A percentile compares a stretch with the other conserved stretches of the same genome.
Evolutionary conservation across 2,113 vertebrate genomes (phyloP).

Genomic region (Salvelinus alpinus): DNA sequence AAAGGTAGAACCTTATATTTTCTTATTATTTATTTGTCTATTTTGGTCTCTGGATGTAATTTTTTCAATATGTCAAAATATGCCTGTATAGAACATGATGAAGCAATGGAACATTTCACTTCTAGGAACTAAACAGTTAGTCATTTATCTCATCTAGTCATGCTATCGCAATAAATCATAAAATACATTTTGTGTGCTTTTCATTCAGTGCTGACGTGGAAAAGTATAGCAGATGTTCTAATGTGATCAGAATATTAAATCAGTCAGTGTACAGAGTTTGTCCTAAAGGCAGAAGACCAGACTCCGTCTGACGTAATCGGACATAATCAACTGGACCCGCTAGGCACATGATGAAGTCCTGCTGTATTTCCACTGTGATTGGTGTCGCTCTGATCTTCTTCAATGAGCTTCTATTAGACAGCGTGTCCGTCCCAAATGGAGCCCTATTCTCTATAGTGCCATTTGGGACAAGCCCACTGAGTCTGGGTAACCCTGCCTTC

Average conservation of each 20-base stretch:
- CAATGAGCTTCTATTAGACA: not conserved
- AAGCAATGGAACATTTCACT: not conserved
- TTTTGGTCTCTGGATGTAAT: not conserved
- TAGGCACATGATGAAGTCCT: not conserved
- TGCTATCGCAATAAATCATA: not conserved
- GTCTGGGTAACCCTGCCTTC: not conserved
- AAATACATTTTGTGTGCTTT: not conserved
- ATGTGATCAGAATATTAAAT: not conserved
- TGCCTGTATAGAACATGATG: not conserved
- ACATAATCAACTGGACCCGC: conserved; percentile 44
- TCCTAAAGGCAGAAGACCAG: conserved; percentile 18
- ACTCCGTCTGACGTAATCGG: conserved; percentile 47
- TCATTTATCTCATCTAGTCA: not conserved
- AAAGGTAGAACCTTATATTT: not conserved
- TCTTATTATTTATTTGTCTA: not conserved
- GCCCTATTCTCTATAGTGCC: too few relatives aligned
- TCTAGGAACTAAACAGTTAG: not conserved
- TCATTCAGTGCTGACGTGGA: too few relatives aligned
- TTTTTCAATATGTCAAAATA: not conserved
- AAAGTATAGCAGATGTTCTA: too few relatives aligned
- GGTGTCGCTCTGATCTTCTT: not conserved
- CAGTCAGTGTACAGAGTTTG: not conserved
- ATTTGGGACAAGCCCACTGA: not conserved
- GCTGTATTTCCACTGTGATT: not conserved
- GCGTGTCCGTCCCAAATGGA: too few relatives aligned